These are phyloP conservation scores for Ptilorrhoa leucosticta DNA, from an alignment of 2,113 vertebrate genomes.

Conservation along the genomic window DNA sequence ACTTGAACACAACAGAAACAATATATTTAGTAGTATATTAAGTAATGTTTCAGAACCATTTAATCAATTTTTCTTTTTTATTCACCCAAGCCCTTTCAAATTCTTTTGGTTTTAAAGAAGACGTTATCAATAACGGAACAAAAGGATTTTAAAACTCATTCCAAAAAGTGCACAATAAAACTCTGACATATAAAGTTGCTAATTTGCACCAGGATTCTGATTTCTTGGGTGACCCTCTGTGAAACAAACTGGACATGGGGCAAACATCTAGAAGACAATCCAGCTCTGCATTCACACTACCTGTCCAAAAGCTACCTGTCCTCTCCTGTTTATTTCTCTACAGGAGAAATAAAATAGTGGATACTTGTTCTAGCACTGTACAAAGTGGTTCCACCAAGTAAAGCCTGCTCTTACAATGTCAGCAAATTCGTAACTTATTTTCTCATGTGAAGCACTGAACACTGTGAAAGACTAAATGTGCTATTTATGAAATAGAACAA, in stretches of 20 bases:
- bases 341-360: neutral
- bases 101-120: neutral
- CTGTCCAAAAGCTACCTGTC: neutral
- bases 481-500: neutral
- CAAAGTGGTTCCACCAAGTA: neutral
- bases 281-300: neutral
- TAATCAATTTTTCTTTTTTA: neutral
- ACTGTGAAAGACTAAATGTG: neutral
- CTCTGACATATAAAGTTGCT: neutral
- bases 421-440: neutral
- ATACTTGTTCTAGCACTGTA: neutral
- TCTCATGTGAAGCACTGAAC: neutral
- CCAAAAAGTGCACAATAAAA: neutral
- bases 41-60: neutral
- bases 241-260: neutral
- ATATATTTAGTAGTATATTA: neutral
- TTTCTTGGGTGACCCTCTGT: neutral
- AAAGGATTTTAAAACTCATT: neutral
- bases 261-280: neutral
- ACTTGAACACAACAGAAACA: neutral
- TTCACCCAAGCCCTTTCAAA: neutral
- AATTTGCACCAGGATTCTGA: neutral
- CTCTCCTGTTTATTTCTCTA: too few relatives aligned
- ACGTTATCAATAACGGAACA: neutral
- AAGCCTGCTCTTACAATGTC: neutral